Percentiles rank a stretch among this genome's conserved stretches.
Conservation (phyloP, 2,888 invertebrate species). For the Dioctria rufipes region DNA sequence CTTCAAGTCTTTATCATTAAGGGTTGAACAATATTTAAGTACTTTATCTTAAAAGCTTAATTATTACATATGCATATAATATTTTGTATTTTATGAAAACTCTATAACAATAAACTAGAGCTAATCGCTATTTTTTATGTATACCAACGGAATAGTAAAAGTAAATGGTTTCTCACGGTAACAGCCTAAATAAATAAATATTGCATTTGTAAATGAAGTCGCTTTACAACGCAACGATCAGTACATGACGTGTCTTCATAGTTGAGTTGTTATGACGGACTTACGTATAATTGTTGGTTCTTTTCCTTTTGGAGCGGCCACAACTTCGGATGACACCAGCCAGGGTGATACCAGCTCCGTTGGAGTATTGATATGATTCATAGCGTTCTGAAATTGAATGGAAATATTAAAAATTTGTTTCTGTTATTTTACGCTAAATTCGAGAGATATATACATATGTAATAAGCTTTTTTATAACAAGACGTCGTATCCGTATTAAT, state of each 20-base stretch:
- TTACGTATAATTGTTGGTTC: slow-evolving; percentile 84
- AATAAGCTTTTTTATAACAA: too few relatives aligned
- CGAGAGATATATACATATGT: too few relatives aligned
- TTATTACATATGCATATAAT: background rate
- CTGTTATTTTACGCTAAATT: too few relatives aligned
- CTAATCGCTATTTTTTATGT: slow-evolving; percentile 16
- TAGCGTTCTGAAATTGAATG: slow-evolving; percentile 72
- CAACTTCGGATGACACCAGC: slow-evolving; percentile 84
- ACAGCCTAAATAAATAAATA: slow-evolving; percentile 57
- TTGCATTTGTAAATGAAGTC: slow-evolving; percentile 45
- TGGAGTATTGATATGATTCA: slow-evolving; percentile 72
- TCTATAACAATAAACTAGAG: slow-evolving; percentile 34
- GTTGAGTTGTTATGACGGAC: slow-evolving; percentile 90
- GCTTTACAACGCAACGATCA: background rate
- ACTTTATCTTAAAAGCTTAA: slow-evolving; percentile 10
- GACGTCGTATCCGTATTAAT: too few relatives aligned
- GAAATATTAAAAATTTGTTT: too few relatives aligned
- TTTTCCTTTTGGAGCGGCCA: slow-evolving; percentile 77
- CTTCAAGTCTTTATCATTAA: slow-evolving; percentile 25
- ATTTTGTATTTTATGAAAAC: slow-evolving; percentile 19
- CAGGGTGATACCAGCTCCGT: slow-evolving; percentile 84
- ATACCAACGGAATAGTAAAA: slow-evolving; percentile 32
- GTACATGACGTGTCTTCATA: slow-evolving; percentile 70
- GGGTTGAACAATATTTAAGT: background rate
- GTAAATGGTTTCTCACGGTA: slow-evolving; percentile 37